Conservation (phyloP, 2,113 vertebrate genomes). For the Gulo gulo region DNA sequence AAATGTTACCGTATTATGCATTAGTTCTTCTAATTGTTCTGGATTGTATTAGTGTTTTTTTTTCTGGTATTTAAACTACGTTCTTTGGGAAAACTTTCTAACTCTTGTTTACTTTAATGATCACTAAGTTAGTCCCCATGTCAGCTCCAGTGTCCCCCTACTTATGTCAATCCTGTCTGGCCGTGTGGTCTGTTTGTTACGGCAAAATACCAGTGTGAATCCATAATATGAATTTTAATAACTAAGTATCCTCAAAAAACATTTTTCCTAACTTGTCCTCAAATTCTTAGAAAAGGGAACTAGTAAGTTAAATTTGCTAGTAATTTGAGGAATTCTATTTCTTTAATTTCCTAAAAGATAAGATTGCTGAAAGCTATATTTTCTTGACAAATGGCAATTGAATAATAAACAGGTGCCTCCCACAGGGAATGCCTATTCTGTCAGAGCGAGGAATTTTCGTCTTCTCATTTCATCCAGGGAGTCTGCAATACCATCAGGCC, state of each 20-base stretch:
- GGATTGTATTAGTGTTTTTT: not conserved
- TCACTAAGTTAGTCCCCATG: not conserved
- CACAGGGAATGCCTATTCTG: not conserved
- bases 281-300: not conserved
- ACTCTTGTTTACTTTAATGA: conserved; percentile 20
- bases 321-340: conserved; percentile 1
- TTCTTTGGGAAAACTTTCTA: not conserved
- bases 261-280: not conserved
- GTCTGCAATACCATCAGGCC: not conserved
- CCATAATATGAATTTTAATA: conserved; percentile 11
- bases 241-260: not conserved
- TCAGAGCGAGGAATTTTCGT: not conserved
- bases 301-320: not conserved
- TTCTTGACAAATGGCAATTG: not conserved
- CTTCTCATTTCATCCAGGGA: not conserved
- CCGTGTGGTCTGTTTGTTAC: not conserved
- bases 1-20: not conserved
- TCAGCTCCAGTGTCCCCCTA: not conserved
- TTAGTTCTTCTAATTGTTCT: conserved; percentile 7
- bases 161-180: not conserved
- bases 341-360: conserved; percentile 15
- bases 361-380: not conserved
- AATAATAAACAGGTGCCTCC: not conserved
- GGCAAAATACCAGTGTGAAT: conserved; percentile 44
- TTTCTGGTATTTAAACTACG: not conserved